Evolutionary conservation across 2,797 vertebrate species (phyloP).

Genomic region (Xyrichtys novacula): DNA sequence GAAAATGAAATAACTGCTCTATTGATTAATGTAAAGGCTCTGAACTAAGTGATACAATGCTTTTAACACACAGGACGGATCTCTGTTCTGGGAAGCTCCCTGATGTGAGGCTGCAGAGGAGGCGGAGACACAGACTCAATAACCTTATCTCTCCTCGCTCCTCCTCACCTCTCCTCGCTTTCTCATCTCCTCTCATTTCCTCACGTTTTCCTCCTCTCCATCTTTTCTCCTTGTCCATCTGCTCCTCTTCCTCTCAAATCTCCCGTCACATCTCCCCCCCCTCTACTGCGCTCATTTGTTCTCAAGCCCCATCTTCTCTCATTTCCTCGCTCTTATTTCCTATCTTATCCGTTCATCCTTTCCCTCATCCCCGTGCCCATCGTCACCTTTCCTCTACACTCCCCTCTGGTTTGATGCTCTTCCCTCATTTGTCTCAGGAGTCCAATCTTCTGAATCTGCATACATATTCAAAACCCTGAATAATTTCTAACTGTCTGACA

Average conservation of each 20-base stretch:
- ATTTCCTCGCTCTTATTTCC: slow-evolving; percentile 64
- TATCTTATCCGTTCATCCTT: slow-evolving; percentile 44
- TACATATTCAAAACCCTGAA: slow-evolving; percentile 53
- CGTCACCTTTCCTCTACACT: slow-evolving; percentile 37
- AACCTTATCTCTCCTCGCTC: slow-evolving; percentile 75
- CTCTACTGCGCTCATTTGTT: slow-evolving; percentile 62
- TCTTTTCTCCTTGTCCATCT: slow-evolving; percentile 40
- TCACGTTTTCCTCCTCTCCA: slow-evolving; percentile 64
- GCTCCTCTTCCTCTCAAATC: slow-evolving; percentile 33
- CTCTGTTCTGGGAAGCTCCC: slow-evolving; percentile 68
- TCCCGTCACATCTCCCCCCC: slow-evolving; percentile 40
- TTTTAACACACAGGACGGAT: slow-evolving; percentile 78
- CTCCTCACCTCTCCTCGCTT: slow-evolving; percentile 64
- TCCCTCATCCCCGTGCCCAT: slow-evolving; percentile 12
- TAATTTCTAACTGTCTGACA: slow-evolving; percentile 52
- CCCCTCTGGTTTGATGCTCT: slow-evolving; percentile 9
- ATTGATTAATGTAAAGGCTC: slow-evolving; percentile 81
- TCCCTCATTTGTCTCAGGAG: slow-evolving; percentile 33
- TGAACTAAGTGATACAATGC: slow-evolving; percentile 77
- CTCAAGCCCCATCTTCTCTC: slow-evolving; percentile 58
- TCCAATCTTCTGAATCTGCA: slow-evolving; percentile 61
- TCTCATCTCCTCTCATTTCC: slow-evolving; percentile 79
- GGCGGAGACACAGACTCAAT: slow-evolving; percentile 77
- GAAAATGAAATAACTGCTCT: slow-evolving; percentile 81
- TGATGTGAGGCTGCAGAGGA: slow-evolving; percentile 40